These are phyloP conservation scores for Podabrus alpinus DNA, from an alignment of 2,888 invertebrate genomes.

Conservation along the genomic window DNA sequence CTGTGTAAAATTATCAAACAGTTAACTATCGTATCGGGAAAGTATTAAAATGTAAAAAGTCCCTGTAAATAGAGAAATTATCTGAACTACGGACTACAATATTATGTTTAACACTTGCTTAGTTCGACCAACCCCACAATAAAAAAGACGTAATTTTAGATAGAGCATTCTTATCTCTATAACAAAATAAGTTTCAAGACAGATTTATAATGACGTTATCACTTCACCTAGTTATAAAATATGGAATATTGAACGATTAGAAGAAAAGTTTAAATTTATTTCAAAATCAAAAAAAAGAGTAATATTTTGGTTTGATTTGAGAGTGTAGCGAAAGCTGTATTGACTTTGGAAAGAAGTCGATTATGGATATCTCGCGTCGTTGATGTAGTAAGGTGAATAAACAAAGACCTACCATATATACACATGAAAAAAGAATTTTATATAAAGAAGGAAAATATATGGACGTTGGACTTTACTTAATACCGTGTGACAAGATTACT, in stretches of 20 bases:
- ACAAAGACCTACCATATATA: neutral
- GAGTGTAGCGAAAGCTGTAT: neutral
- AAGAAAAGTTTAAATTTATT: neutral
- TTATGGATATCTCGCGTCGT: neutral
- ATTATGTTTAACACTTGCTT: neutral
- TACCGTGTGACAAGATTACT: slow-evolving; percentile 40
- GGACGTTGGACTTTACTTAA: slow-evolving; percentile 23
- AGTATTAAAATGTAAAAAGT: too few species aligned
- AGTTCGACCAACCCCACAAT: neutral
- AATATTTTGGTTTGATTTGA: neutral
- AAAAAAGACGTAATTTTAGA: neutral
- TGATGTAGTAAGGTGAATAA: neutral
- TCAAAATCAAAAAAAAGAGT: neutral
- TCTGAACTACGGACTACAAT: neutral
- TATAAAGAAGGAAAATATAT: slow-evolving; percentile 9
- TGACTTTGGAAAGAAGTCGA: neutral
- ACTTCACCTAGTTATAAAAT: too few species aligned
- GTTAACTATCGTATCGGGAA: neutral
- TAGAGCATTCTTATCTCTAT: neutral
- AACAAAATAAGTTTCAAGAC: neutral
- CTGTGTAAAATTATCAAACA: neutral
- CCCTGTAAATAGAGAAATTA: neutral
- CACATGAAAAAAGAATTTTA: slow-evolving; percentile 6
- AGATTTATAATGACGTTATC: neutral
- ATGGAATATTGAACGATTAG: neutral